Evolutionary conservation across 2,888 invertebrate genomes (phyloP).

Genomic region (Lasioglossum leucozonium): DNA sequence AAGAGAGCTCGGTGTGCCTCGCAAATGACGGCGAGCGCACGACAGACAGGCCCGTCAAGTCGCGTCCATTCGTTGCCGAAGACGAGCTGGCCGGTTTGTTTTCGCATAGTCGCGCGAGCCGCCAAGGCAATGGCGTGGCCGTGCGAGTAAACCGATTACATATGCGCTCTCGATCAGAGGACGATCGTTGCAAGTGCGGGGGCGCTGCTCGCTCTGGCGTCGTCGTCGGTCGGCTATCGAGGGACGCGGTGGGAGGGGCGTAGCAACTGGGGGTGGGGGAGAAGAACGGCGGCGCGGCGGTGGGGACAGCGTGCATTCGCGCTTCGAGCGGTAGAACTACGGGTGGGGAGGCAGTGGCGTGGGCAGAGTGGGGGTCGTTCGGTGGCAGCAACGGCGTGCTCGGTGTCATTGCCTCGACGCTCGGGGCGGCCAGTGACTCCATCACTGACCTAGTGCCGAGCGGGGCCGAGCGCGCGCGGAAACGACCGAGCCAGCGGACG

Average conservation of each 20-base stretch:
- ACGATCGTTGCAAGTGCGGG: conserved; percentile 26
- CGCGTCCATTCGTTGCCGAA: background rate
- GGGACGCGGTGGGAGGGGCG: conserved; percentile 1
- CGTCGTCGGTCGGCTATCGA: background rate
- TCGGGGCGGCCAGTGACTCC: conserved; percentile 85
- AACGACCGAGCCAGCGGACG: conserved; percentile 76
- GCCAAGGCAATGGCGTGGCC: conserved; percentile 49
- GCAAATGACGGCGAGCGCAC: background rate
- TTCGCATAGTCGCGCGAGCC: conserved; percentile 26
- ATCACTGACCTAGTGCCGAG: conserved; percentile 85
- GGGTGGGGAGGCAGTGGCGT: conserved; percentile 15
- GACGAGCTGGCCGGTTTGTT: conserved; percentile 29
- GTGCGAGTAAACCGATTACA: conserved; percentile 60
- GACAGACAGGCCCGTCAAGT: background rate
- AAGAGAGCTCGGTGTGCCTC: background rate
- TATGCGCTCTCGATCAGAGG: conserved; percentile 44
- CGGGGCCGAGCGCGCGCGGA: conserved; percentile 74
- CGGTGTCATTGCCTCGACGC: conserved; percentile 85
- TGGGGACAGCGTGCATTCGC: background rate
- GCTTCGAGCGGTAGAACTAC: background rate
- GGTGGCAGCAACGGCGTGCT: conserved; percentile 76
- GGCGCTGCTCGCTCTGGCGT: conserved; percentile 21
- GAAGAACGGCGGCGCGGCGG: background rate
- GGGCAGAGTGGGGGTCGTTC: conserved; percentile 60
- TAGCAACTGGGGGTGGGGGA: background rate